These are phyloP conservation scores for Sminthurides bifidus DNA, from an alignment of 1,140 invertebrate genomes.

Conservation along the genomic window DNA sequence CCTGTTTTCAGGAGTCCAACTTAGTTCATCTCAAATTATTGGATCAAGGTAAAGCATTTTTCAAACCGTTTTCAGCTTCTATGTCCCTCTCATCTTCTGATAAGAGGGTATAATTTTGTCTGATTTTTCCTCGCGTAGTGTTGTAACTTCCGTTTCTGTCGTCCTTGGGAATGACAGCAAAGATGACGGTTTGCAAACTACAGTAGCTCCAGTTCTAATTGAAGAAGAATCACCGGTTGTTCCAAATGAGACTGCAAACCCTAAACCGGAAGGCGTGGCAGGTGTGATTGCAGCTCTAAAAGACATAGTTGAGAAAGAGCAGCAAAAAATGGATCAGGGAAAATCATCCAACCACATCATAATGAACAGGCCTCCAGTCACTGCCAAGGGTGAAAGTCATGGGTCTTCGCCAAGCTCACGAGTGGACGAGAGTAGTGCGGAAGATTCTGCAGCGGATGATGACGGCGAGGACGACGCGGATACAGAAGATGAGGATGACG, in stretches of 20 bases:
- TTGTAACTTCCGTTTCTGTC: conserved; percentile 26
- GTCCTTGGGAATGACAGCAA: conserved; percentile 13
- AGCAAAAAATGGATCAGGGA: conserved; percentile 11
- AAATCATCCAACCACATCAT: not conserved
- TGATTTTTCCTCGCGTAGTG: no score
- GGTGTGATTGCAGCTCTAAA: conserved; percentile 25
- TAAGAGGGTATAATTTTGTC: conserved; percentile 2
- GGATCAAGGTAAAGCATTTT: conserved; percentile 11
- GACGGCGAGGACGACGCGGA: not conserved
- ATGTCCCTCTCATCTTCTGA: not conserved
- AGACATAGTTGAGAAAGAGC: conserved; percentile 24
- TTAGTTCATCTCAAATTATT: conserved; percentile 14
- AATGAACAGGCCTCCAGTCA: not conserved
- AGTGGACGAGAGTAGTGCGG: not conserved
- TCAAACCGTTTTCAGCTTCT: not conserved
- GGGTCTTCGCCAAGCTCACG: not conserved
- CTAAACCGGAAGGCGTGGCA: conserved; percentile 14
- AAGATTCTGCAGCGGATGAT: conserved; percentile 8
- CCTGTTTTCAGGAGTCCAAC: conserved; percentile 2
- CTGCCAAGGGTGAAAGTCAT: not conserved
- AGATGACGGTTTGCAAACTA: conserved; percentile 3
- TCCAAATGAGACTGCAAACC: not conserved
- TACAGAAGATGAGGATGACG: not conserved
- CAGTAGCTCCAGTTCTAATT: not conserved
- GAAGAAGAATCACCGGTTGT: not conserved